Base-by-base conservation (phyloP, 2,888 invertebrate genomes). In the Leptinotarsa haldemani region DNA sequence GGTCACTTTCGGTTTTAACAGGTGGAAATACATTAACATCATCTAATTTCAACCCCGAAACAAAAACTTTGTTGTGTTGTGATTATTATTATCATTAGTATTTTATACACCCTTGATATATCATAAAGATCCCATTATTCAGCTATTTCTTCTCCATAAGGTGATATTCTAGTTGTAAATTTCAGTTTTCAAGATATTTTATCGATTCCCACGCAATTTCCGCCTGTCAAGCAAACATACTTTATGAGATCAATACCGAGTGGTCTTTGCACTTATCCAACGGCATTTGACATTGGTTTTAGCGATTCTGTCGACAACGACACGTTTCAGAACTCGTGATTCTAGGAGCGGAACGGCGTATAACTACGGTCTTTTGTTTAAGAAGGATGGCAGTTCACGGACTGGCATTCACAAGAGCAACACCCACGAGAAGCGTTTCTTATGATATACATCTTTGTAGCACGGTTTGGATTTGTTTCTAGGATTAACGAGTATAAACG, bases 251-350 rank as follows among this genome's bases (percentile, higher is more conserved):
- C 20, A 7, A 56, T 20, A 18, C 13, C 20, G 56, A 56, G 2
- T 20, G 56, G 13, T 18, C 13, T 56, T 56, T 56, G 7, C 20
- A 18, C 18, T 18, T 56, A n/a, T 61, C 30, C 25, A 15, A 30
- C 16, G 61, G 18, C 40, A 18, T n/a, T n/a, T 65, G 73, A 69
- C 69, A 69, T 73, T 73, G 69, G 56, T 64, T 50, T 61, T 16
- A 65, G 53, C 56, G 58, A 2, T 56, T 20, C n/a, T 70, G 52
- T 16, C 48, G 47, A 61, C 56, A 58, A 22, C 25, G n/a, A 56
- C 74, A 74, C 74, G 74, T 74, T 74, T 68, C 65, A 65, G 65
- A 67, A 69, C 69, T 50, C 71, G 74, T 74, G 74, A 18, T 74
- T 46, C 15, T 53, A 70, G 71, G 71, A 64, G 71, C 74, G 74